Evolutionary conservation across 2,888 invertebrate species (phyloP), one percentile per base, ranked within the genome.

Genomic region (Chironomus tentans): DNA sequence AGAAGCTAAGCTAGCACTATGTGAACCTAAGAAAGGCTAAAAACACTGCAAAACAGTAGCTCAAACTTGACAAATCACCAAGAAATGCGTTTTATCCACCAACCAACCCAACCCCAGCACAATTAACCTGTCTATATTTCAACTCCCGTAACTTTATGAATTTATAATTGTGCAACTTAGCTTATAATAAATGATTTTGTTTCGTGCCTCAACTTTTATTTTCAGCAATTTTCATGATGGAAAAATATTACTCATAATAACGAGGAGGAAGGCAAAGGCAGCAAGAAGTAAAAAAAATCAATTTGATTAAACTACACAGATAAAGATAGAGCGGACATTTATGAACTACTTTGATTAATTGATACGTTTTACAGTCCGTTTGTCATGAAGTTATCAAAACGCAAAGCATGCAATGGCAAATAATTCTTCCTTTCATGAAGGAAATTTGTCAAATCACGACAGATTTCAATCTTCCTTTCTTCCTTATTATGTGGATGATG

Each of bases 81-180:
- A 28, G 5, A 2, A 28, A 38, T 38, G 38, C 38, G 38, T 2
- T 2, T 10, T 10, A 38, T 10, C 10, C 38, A 38, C 38, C 38
- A 38, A 10, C 38, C 7, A 10, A 38, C 38, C 10, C 1, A 38
- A 10, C 38, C 2, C 10, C 38, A 38, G 1, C 10, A 2, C 38
- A 28, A 28, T 5, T 28, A 4, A 2, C 2, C 10, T 38, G 10
- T 38, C 38, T 38, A 38, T 38, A 10, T 38, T 38, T 38, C 38
- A 38, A 38, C 38, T 38, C 38, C 38, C 4, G 15, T 12, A 47
- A n/a, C 38, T 70, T 70, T 70, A 71, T 71, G 71, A 71, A 71
- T 71, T 71, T 71, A 71, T 56, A 71, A 71, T 56, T 71, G 71
- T 15, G 22, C 56, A 50, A 71, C 28, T 15, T 10, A 71, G 50